These are phyloP conservation scores for Octodon degus DNA, from an alignment of 2,113 vertebrate species.

Conservation along the genomic window DNA sequence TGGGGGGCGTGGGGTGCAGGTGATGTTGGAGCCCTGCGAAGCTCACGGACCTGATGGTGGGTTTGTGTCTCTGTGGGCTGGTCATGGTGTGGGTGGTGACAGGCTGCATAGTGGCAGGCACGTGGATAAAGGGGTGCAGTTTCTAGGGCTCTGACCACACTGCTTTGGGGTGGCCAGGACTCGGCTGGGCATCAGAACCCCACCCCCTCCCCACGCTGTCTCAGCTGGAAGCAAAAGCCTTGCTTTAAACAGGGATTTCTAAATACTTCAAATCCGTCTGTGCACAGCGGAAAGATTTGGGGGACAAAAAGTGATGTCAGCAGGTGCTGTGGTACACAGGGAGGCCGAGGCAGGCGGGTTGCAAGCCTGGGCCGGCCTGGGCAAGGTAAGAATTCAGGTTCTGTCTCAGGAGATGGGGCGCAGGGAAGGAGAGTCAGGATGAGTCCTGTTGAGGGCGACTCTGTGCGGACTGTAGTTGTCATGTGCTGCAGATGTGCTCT, in stretches of 20 bases:
- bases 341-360: not conserved
- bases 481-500: not conserved
- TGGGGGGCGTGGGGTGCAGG: not conserved
- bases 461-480: not conserved
- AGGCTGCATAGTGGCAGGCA: fast-evolving
- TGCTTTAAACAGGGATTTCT: not conserved
- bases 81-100: not conserved
- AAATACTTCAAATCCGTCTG: not conserved
- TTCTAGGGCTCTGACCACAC: fast-evolving
- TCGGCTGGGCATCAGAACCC: fast-evolving
- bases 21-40: not conserved
- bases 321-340: not conserved
- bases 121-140: fast-evolving
- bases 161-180: not conserved
- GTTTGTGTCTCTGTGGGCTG: not conserved
- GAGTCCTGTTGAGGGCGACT: not conserved
- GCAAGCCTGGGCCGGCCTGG: not conserved
- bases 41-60: not conserved
- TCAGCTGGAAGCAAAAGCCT: not conserved
- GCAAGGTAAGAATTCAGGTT: not conserved
- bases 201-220: fast-evolving
- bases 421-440: not conserved
- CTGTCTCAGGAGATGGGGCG: not conserved
- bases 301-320: not conserved
- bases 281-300: fast-evolving